These are phyloP conservation scores for Heliconius ethilla DNA, from an alignment of 2,888 invertebrate genomes.

Conservation along the genomic window DNA sequence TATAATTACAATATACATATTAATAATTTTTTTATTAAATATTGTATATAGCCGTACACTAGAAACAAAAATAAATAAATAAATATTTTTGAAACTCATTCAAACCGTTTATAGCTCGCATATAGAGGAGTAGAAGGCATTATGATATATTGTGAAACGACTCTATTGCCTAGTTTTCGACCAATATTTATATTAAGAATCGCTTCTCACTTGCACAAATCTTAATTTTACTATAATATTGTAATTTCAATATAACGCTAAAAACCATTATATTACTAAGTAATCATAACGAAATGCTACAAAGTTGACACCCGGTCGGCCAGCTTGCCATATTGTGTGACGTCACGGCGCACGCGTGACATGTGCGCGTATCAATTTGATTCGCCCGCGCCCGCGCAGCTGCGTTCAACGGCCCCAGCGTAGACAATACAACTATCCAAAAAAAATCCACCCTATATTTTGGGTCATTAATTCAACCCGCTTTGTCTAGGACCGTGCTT, in stretches of 20 bases:
- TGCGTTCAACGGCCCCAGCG: slow-evolving; percentile 71
- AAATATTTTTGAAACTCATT: too few species aligned
- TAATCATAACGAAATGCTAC: background rate
- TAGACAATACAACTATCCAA: slow-evolving; percentile 56
- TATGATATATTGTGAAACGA: background rate
- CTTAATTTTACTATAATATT: background rate
- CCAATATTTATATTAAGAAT: background rate
- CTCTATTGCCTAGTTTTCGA: background rate
- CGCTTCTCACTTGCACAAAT: background rate
- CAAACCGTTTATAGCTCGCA: background rate
- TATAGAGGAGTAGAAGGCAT: background rate
- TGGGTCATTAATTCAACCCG: slow-evolving; percentile 70
- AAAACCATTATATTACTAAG: background rate
- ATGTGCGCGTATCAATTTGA: slow-evolving; percentile 76
- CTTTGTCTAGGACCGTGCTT: slow-evolving; percentile 71
- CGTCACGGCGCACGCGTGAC: slow-evolving; percentile 59
- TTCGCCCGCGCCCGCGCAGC: slow-evolving; percentile 75
- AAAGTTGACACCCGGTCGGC: slow-evolving; percentile 38
- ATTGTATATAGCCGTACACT: too few species aligned
- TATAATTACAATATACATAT: too few species aligned
- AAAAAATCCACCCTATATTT: slow-evolving; percentile 70
- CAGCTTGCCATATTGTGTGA: slow-evolving; percentile 54
- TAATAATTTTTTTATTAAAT: background rate
- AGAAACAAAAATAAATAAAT: too few species aligned
- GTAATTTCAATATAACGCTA: background rate